These are phyloP conservation scores for Anorthoa munda DNA, from an alignment of 2,888 invertebrate species.

Conservation along the genomic window DNA sequence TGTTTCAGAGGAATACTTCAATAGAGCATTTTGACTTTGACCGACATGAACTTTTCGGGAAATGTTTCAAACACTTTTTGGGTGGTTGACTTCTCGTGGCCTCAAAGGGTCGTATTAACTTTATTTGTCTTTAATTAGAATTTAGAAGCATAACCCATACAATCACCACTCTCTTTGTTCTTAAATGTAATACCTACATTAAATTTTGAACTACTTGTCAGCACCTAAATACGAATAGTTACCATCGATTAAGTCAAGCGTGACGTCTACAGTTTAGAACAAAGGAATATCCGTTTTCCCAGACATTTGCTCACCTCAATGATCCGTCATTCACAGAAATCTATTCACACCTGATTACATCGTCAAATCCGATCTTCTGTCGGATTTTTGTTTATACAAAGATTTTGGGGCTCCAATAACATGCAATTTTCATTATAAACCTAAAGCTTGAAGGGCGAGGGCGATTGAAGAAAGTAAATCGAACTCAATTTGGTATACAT, in stretches of 20 bases:
- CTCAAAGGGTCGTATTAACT: not conserved
- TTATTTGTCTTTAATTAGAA: not conserved
- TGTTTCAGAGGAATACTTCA: not conserved
- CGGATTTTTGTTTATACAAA: slow-evolving; percentile 31
- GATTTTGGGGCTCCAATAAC: slow-evolving; percentile 29
- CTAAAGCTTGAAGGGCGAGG: slow-evolving; percentile 19
- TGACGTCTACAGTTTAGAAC: slow-evolving; percentile 34
- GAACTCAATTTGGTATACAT: slow-evolving; percentile 35
- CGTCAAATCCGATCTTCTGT: slow-evolving; percentile 34
- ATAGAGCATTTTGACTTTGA: slow-evolving; percentile 2
- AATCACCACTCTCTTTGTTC: not conserved
- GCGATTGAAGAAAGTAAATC: slow-evolving; percentile 38
- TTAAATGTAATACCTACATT: not conserved
- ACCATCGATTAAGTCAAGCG: slow-evolving; percentile 35
- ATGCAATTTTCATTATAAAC: slow-evolving; percentile 35
- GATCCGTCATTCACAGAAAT: slow-evolving; percentile 54
- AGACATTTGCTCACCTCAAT: slow-evolving; percentile 48
- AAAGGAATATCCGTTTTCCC: slow-evolving; percentile 35
- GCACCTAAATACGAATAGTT: not conserved
- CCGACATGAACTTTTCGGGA: not conserved
- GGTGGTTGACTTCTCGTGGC: not conserved
- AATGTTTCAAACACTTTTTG: not conserved
- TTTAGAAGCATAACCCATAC: not conserved
- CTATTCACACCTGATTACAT: slow-evolving; percentile 52
- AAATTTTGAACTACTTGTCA: slow-evolving; percentile 11